A percentile compares a stretch with the other conserved stretches of the same genome.
phyloP scores from a whole-genome alignment of 2,113 vertebrate genomes.

The Paraplagusia blochii region DNA sequence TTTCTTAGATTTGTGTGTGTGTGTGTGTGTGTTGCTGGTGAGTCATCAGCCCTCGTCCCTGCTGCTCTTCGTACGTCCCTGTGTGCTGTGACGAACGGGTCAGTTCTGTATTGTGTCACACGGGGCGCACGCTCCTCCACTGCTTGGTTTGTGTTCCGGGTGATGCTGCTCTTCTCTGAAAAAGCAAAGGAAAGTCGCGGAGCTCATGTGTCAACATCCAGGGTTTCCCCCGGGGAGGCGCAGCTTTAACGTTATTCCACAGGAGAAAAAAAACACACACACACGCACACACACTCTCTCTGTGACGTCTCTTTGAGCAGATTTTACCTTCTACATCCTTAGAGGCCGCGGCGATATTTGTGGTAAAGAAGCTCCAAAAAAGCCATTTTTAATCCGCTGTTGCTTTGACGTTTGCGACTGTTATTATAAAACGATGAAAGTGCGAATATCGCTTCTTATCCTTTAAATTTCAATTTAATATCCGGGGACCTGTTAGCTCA shows the following conservation, averaged over 20 bases:
- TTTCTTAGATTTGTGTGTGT: no score
- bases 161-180: conserved; percentile 61
- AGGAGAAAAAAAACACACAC: conserved; percentile 21
- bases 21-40: no score
- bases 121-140: conserved; percentile 61
- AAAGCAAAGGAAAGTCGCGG: conserved; percentile 62
- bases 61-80: no score
- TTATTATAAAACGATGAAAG: conserved; percentile 66
- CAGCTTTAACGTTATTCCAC: conserved; percentile 51
- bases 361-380: neutral
- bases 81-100: conserved; percentile 20
- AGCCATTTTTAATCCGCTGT: conserved; percentile 18
- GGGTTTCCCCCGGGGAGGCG: conserved; percentile 60
- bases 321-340: neutral
- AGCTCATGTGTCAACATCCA: conserved; percentile 74
- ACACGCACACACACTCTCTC: conserved; percentile 19
- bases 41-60: no score
- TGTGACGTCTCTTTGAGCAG: conserved; percentile 19
- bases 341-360: neutral
- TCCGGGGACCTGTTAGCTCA: conserved; percentile 66
- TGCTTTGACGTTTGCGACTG: conserved; percentile 53
- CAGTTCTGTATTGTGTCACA: conserved; percentile 54
- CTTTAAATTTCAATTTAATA: conserved; percentile 39
- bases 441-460: conserved; percentile 56
- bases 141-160: conserved; percentile 59